These are phyloP conservation scores for Eubasilissa splendida DNA, from an alignment of 2,888 invertebrate genomes.

Conservation along the genomic window DNA sequence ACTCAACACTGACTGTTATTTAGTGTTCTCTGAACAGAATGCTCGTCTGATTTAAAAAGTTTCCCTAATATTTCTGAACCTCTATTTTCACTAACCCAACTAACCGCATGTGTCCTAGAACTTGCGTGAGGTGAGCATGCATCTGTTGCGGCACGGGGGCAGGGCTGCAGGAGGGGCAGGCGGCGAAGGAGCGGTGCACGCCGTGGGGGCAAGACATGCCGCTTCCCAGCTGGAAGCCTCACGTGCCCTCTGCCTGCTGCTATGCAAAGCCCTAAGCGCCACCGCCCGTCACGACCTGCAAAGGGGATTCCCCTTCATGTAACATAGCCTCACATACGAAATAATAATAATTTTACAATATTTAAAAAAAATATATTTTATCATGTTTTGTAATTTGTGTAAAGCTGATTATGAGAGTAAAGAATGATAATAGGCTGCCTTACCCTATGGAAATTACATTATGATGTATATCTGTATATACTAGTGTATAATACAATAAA, in stretches of 20 bases:
- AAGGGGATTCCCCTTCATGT: slow-evolving; percentile 87
- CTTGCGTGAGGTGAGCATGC: slow-evolving; percentile 88
- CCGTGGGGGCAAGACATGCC: slow-evolving; percentile 86
- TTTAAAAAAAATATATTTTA: too few relatives aligned
- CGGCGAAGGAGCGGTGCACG: slow-evolving; percentile 75
- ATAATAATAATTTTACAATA: too few relatives aligned
- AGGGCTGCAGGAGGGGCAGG: slow-evolving; percentile 55
- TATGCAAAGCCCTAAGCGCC: slow-evolving; percentile 79
- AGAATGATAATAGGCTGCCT: too few relatives aligned
- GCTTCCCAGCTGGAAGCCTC: slow-evolving; percentile 87
- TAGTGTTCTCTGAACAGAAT: too few relatives aligned
- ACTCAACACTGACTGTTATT: too few relatives aligned
- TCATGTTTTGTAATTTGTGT: too few relatives aligned
- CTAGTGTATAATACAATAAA: too few relatives aligned
- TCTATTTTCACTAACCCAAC: slow-evolving; percentile 18
- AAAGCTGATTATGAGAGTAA: too few relatives aligned
- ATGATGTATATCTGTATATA: too few relatives aligned
- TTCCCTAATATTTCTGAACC: not conserved
- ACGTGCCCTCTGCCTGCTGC: slow-evolving; percentile 82
- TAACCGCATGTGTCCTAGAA: slow-evolving; percentile 72
- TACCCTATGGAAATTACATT: too few relatives aligned
- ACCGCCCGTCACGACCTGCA: slow-evolving; percentile 80
- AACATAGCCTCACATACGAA: slow-evolving; percentile 60
- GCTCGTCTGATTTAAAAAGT: too few relatives aligned
- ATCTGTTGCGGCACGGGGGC: slow-evolving; percentile 79